A percentile compares a stretch with the other conserved stretches of the same genome.
phyloP scores from a whole-genome alignment of 2,888 invertebrate genomes.

The Odontocolon sp. region DNA sequence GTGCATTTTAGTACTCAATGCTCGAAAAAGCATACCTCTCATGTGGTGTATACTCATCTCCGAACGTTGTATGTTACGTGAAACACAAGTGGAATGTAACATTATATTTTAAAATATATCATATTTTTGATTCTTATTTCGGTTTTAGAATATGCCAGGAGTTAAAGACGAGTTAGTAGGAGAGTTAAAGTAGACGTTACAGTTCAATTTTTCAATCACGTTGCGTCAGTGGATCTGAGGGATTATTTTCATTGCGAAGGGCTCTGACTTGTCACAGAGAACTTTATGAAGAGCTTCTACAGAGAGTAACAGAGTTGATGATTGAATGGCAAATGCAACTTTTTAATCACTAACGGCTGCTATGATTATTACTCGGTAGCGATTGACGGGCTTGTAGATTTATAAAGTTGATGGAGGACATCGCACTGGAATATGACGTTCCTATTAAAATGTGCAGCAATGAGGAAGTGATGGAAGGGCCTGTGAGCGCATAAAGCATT shows the following conservation, averaged over 20 bases:
- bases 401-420: neutral
- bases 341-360: slow-evolving; percentile 41
- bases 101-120: no score
- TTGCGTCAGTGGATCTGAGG: no score
- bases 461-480: no score
- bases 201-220: no score
- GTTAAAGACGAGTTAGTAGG: no score
- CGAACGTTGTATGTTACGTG: neutral
- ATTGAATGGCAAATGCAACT: slow-evolving; percentile 28
- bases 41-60: neutral
- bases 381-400: slow-evolving; percentile 21
- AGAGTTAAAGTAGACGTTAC: no score
- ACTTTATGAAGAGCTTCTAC: neutral
- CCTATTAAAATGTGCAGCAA: neutral
- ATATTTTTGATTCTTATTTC: no score
- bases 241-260: no score
- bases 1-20: neutral
- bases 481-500: no score
- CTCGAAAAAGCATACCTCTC: slow-evolving; percentile 9
- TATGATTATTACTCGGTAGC: slow-evolving; percentile 1
- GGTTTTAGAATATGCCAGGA: no score
- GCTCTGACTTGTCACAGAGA: slow-evolving; percentile 3
- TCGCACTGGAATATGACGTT: neutral
- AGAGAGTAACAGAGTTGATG: slow-evolving; percentile 2
- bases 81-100: neutral